Evolutionary conservation across 2,797 vertebrate genomes (phyloP).

Genomic region (Vireo griseus): DNA sequence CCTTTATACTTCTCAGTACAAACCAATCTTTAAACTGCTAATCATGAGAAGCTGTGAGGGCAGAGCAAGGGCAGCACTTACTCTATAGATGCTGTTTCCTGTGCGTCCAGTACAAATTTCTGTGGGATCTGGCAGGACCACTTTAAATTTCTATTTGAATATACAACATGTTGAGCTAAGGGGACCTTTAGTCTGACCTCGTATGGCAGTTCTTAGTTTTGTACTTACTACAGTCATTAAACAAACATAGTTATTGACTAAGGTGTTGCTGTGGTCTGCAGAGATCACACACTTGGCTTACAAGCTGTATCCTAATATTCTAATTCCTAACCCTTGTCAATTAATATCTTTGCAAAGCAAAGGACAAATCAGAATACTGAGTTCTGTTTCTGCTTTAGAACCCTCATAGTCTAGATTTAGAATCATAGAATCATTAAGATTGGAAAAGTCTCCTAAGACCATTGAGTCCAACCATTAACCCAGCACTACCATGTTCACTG

Average conservation of each 20-base stretch:
- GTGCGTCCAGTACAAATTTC: background rate
- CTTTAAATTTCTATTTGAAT: background rate
- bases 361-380: background rate
- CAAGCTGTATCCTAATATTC: background rate
- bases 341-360: background rate
- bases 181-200: background rate
- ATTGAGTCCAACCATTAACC: background rate
- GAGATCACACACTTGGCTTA: background rate
- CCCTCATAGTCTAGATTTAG: background rate
- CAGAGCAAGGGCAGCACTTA: background rate
- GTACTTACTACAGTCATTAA: conserved; percentile 24
- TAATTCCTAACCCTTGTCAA: background rate
- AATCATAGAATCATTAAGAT: background rate
- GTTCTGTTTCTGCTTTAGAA: background rate
- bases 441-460: background rate
- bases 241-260: conserved; percentile 34
- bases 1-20: background rate
- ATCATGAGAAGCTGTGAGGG: background rate
- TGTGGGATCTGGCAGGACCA: too few relatives aligned
- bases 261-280: background rate
- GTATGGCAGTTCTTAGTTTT: conserved; percentile 14
- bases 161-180: background rate
- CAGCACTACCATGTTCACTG: accelerated
- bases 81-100: background rate
- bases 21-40: background rate